Conservation (phyloP, 2,797 vertebrate genomes). For the Sarcophilus harrisii region DNA sequence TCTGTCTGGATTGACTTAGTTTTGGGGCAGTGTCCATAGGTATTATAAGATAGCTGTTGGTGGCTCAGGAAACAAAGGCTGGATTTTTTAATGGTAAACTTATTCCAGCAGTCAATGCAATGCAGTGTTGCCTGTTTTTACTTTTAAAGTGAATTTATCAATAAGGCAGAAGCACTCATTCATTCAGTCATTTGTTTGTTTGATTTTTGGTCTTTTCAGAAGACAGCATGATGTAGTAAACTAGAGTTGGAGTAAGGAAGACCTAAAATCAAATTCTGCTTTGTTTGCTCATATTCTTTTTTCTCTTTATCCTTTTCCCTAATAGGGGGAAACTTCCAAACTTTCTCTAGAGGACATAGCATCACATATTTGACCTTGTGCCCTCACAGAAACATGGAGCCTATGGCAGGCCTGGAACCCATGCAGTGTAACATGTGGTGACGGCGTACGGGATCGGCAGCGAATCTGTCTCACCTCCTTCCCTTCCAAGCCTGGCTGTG, state of each 20-base stretch:
- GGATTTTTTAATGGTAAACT: slow-evolving; percentile 23
- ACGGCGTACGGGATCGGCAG: slow-evolving; percentile 92
- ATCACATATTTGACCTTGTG: slow-evolving; percentile 70
- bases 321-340: not conserved
- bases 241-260: not conserved
- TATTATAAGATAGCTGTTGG: not conserved
- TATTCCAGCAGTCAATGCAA: slow-evolving; percentile 18
- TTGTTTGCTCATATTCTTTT: not conserved
- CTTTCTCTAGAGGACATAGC: not conserved
- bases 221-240: not conserved
- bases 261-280: not conserved
- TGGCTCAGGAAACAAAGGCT: not conserved
- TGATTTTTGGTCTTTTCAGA: not conserved
- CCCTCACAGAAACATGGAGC: slow-evolving; percentile 92
- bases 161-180: not conserved
- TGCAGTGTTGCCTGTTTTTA: not conserved
- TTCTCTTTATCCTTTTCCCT: not conserved
- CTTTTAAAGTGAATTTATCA: not conserved
- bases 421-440: slow-evolving; percentile 95
- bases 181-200: not conserved
- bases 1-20: not conserved
- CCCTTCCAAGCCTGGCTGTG: slow-evolving; percentile 86
- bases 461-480: slow-evolving; percentile 91
- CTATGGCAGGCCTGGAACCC: slow-evolving; percentile 94
- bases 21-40: not conserved